A percentile compares a stretch with the other conserved stretches of the same genome.
Evolutionary conservation across 2,888 invertebrate species (phyloP).

Genomic region (Drosophila borealis): DNA sequence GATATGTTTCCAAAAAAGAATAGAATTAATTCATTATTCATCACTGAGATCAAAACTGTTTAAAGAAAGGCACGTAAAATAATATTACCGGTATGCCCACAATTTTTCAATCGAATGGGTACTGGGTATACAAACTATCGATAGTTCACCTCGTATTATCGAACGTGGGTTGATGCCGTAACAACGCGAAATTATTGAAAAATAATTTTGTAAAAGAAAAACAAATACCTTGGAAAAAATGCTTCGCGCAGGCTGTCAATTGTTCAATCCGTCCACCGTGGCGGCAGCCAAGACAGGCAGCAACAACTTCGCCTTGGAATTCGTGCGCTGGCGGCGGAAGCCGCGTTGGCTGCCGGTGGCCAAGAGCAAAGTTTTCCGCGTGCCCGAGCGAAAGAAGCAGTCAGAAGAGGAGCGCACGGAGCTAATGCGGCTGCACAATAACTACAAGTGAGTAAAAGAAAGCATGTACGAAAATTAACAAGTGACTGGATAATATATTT

Average conservation of each 20-base stretch:
- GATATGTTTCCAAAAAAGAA: no score
- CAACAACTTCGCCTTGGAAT: conserved; percentile 78
- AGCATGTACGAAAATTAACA: background rate
- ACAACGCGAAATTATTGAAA: conserved; percentile 21
- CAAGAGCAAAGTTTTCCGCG: conserved; percentile 91
- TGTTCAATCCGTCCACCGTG: conserved; percentile 63
- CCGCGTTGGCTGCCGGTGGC: conserved; percentile 93
- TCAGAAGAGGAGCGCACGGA: conserved; percentile 89
- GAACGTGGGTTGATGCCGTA: conserved; percentile 48
- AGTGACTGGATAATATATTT: background rate
- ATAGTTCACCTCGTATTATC: conserved; percentile 17
- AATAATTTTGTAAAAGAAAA: conserved; percentile 21
- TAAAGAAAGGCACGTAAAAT: background rate
- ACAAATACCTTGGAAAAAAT: conserved; percentile 42
- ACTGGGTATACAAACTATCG: conserved; percentile 6
- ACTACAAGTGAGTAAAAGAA: conserved; percentile 86
- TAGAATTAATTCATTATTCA: no score
- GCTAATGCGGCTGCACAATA: conserved; percentile 88
- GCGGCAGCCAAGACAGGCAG: conserved; percentile 74
- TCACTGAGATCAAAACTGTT: background rate
- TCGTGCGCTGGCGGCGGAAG: conserved; percentile 88
- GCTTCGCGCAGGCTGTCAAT: conserved; percentile 68
- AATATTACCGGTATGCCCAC: background rate
- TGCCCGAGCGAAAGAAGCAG: conserved; percentile 87
- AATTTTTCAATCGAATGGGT: background rate